These are phyloP conservation scores for Cottoperca gobio DNA, from an alignment of 2,797 vertebrate genomes.

Conservation along the genomic window DNA sequence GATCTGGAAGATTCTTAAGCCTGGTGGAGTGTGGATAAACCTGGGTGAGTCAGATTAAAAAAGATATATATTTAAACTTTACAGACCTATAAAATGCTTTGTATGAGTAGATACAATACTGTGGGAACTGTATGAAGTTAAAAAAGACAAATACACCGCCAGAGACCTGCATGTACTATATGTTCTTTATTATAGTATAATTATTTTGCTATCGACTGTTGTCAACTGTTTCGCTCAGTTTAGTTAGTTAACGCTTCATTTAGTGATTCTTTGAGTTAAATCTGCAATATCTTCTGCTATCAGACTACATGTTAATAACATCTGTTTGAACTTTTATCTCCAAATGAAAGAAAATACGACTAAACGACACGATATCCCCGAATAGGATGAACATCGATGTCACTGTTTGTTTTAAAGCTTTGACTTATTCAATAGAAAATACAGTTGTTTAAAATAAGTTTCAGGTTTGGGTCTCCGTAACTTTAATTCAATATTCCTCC, in stretches of 20 bases:
- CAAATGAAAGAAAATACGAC: background rate
- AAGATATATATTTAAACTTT: too few species aligned
- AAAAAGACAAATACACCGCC: too few species aligned
- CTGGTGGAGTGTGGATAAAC: conserved; percentile 98
- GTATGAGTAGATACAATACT: too few species aligned
- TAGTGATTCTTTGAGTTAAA: background rate
- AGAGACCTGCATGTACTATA: too few species aligned
- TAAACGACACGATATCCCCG: background rate
- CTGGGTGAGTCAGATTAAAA: conserved; percentile 87
- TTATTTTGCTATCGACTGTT: too few species aligned
- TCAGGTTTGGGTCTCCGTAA: background rate
- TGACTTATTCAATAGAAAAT: background rate
- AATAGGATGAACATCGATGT: background rate
- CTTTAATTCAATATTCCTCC: conserved; percentile 15
- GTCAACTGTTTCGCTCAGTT: too few species aligned
- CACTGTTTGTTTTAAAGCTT: background rate
- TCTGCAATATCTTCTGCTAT: background rate
- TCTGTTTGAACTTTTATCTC: background rate
- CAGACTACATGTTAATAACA: background rate
- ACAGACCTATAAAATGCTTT: too few species aligned
- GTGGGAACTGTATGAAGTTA: too few species aligned
- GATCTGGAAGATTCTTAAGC: conserved; percentile 99
- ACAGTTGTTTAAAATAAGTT: background rate
- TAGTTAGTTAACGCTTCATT: background rate
- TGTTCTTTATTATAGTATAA: too few species aligned